Evolutionary conservation across 1,140 invertebrate species (phyloP).

Genomic region (Leucophenga varia): DNA sequence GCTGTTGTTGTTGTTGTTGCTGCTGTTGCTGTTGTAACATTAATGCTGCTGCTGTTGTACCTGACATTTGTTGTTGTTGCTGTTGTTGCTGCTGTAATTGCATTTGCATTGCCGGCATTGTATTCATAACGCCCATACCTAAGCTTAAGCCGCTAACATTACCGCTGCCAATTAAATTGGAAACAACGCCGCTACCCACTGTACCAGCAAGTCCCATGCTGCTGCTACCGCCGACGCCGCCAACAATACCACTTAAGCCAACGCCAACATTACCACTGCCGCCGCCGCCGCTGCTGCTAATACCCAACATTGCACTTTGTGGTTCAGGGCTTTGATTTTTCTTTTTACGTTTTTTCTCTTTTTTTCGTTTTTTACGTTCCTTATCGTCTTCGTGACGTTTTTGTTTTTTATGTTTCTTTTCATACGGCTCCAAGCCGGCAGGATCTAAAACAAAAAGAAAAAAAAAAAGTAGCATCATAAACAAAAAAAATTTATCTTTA

Average conservation of each 20-base stretch:
- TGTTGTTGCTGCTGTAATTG: constrained; percentile 33
- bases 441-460: constrained; percentile 58
- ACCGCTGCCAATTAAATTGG: constrained; percentile 24
- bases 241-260: constrained; percentile 17
- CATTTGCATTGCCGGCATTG: constrained; percentile 38
- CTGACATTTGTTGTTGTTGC: constrained; percentile 37
- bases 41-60: constrained; percentile 38
- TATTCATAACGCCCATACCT: constrained; percentile 29
- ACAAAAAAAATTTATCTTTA: no score
- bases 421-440: constrained; percentile 75
- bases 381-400: constrained; percentile 93
- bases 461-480: no score
- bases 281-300: constrained; percentile 23
- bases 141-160: constrained; percentile 24
- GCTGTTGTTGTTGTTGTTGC: constrained; percentile 8
- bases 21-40: neutral
- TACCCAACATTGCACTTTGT: constrained; percentile 46
- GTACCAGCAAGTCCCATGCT: constrained; percentile 19
- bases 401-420: constrained; percentile 96
- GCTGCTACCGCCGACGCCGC: constrained; percentile 33
- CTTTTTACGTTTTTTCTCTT: constrained; percentile 93
- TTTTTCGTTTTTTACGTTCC: constrained; percentile 91
- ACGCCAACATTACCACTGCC: constrained; percentile 12
- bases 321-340: constrained; percentile 91
- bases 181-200: constrained; percentile 21